Percentiles rank a stretch among this genome's conserved stretches.
phyloP scores from a whole-genome alignment of 2,113 vertebrate species.

The Pteronura brasiliensis region DNA sequence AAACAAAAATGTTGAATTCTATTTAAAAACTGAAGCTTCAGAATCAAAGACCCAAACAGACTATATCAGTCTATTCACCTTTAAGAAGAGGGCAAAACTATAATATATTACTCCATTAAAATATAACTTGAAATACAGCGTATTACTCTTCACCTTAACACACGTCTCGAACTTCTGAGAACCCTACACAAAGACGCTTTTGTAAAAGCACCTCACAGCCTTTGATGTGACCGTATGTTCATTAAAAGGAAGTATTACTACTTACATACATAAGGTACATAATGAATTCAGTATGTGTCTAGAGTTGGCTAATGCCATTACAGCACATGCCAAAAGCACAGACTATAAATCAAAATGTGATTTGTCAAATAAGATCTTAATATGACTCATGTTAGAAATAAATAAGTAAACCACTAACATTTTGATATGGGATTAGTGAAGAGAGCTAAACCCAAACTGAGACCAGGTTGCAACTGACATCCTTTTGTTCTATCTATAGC shows the following conservation, averaged over 20 bases:
- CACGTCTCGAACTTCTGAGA: constrained; percentile 53
- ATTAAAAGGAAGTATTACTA: constrained; percentile 74
- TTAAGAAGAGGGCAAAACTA: constrained; percentile 60
- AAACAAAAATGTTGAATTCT: neutral
- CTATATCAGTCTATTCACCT: constrained; percentile 48
- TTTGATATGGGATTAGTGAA: neutral
- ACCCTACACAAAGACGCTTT: constrained; percentile 56
- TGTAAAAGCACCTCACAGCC: constrained; percentile 69
- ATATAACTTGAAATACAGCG: constrained; percentile 62
- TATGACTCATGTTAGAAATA: constrained; percentile 65
- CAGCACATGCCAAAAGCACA: constrained; percentile 72
- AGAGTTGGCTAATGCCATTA: constrained; percentile 72
- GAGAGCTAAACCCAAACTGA: constrained; percentile 40
- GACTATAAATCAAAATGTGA: constrained; percentile 70
- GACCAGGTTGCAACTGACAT: constrained; percentile 69
- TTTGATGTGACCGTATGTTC: constrained; percentile 75
- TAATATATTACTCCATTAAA: constrained; percentile 64
- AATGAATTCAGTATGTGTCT: constrained; percentile 75
- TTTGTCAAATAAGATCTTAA: constrained; percentile 73
- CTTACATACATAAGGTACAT: constrained; percentile 76
- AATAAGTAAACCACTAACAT: constrained; percentile 49
- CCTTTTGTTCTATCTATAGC: constrained; percentile 67
- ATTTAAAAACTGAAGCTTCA: constrained; percentile 53
- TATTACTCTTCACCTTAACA: constrained; percentile 58
- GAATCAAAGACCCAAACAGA: constrained; percentile 32